phyloP scores from a whole-genome alignment of 1,140 invertebrate genomes.

The Uloborus diversus region DNA sequence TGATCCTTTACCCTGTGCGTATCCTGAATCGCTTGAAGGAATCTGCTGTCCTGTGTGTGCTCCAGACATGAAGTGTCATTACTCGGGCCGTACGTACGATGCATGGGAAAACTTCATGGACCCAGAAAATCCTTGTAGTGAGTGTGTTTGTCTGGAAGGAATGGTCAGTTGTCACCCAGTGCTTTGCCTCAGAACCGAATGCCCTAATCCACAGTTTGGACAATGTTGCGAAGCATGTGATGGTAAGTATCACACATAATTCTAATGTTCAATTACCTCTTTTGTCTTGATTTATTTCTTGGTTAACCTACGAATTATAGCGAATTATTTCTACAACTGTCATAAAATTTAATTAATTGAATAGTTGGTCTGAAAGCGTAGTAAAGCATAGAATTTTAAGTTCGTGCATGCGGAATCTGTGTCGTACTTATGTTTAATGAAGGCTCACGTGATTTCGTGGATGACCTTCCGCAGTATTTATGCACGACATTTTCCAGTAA shows the following conservation, averaged over 20 bases:
- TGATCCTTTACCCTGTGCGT: constrained; percentile 19
- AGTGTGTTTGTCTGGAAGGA: constrained; percentile 49
- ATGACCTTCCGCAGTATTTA: too few species aligned
- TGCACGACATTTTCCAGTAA: too few species aligned
- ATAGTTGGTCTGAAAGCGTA: too few species aligned
- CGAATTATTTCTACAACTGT: too few species aligned
- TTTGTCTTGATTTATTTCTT: too few species aligned
- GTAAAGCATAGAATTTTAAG: too few species aligned
- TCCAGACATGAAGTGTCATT: constrained; percentile 15
- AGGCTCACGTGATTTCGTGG: too few species aligned
- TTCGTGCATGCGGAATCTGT: too few species aligned
- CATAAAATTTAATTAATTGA: too few species aligned
- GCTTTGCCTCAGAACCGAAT: constrained; percentile 14
- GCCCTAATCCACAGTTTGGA: constrained; percentile 41
- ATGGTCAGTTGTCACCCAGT: constrained; percentile 39
- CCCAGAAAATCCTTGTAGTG: constrained; percentile 34
- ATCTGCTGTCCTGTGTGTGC: constrained; percentile 43
- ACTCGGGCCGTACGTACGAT: constrained; percentile 11
- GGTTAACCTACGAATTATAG: too few species aligned
- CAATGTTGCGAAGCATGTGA: constrained; percentile 46
- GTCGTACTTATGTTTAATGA: too few species aligned
- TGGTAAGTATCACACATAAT: constrained; percentile 31
- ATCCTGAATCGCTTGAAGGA: constrained; percentile 25
- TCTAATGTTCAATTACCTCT: too few species aligned
- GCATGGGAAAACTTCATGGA: constrained; percentile 43